Evolutionary conservation across 64 coral and sea anemone genomes (phyloP), one percentile per base, ranked within the genome.

Genomic region (Montipora efflorescens): DNA sequence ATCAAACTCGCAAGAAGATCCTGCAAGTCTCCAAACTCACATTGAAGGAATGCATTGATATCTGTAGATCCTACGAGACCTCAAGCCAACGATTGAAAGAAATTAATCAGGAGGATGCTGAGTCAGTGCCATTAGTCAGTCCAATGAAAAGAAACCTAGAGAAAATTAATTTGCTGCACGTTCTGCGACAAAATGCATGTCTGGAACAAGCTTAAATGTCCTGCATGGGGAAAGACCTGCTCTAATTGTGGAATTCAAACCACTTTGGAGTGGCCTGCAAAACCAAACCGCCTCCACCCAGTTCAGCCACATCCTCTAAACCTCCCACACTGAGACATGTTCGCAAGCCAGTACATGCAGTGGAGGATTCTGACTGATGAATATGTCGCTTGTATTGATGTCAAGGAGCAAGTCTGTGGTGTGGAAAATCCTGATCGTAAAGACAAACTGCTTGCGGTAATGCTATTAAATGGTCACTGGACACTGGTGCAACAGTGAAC

Each of bases 1-100:
- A 87, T 93, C 53, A 82, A 93, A 81, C 75, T 61, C 74, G 83
- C 52, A 93, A 93, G 91, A 93, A 78, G 76, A 73, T 93, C 8
- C 71, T 84, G 16, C 90, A 91, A 66, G 79, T 80, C 4, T 70
- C 79, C 57, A 83, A 92, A 83, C 90, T 92, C 20, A 84, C 80
- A 55, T 59, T 93, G 22, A 93, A 93, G 22, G 80, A 87, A 45
- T 74, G 80, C 45, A 93, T 85, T 47, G 91, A 93, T 19, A 93
- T 86, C 51, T 81, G 82, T 15, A 72, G 81, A 48, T 86, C 91
- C 5, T 93, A 84, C 61, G 82, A 93, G 47, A 59, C 83, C 25
- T 21, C 67, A 74, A 67, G 79, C 20, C 59, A 91, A 15, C 90
- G 83, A 83, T 79, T 91, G 44, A 91, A 75, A 68, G 77, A 91